Percentiles rank a stretch among this genome's conserved stretches.
Evolutionary conservation across 2,113 vertebrate genomes (phyloP).

Genomic region (Excalfactoria chinensis): DNA sequence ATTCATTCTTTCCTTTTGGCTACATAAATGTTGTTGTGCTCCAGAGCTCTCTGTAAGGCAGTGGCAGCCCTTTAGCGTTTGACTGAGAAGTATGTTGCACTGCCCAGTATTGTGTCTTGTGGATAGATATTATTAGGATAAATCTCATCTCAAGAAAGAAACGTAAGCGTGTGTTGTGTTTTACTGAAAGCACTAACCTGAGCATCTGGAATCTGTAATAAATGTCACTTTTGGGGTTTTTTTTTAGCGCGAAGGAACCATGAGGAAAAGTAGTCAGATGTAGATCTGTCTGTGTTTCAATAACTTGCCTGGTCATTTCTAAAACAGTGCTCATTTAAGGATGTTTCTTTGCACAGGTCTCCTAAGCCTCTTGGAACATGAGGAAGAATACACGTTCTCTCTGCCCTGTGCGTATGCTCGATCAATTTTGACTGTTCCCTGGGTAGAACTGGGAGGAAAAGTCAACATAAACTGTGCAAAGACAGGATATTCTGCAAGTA

Average conservation of each 20-base stretch:
- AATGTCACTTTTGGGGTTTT: neutral
- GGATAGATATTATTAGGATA: neutral
- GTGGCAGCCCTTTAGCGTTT: neutral
- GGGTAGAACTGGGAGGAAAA: conserved; percentile 98
- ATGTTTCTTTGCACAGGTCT: conserved; percentile 79
- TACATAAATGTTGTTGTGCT: accelerated
- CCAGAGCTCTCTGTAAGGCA: neutral
- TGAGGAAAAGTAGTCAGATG: neutral
- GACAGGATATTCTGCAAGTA: conserved; percentile 93
- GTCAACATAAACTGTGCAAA: conserved; percentile 92
- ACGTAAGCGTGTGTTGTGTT: neutral
- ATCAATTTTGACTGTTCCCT: conserved; percentile 97
- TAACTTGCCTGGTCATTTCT: neutral
- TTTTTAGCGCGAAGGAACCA: neutral
- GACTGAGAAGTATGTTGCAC: neutral
- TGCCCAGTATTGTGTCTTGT: neutral
- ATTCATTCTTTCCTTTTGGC: neutral
- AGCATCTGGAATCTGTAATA: neutral
- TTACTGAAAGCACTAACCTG: too few relatives aligned
- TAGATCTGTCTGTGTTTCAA: neutral
- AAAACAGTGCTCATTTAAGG: neutral
- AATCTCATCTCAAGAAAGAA: neutral
- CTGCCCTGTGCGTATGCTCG: conserved; percentile 95
- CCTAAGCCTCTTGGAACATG: conserved; percentile 90
- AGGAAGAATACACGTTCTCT: conserved; percentile 94